Evolutionary conservation across 1,140 invertebrate species (phyloP), one percentile per base, ranked within the genome.

Genomic region (fruit fly (Drosophila melanogaster)): DNA sequence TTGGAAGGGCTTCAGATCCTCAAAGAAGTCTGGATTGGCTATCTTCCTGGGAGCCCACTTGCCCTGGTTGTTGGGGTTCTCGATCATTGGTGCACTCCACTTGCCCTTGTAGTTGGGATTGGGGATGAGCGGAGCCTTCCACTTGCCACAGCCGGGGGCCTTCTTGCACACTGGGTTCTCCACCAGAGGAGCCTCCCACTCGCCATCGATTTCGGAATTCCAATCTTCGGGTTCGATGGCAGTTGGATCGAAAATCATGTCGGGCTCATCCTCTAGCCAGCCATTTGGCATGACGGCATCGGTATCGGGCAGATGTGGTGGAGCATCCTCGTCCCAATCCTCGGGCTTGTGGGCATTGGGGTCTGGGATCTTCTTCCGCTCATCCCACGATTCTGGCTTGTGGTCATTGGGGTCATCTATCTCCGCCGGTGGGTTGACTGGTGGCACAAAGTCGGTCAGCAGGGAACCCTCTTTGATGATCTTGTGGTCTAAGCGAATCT

Each of bases 121-220:
- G 65, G 96, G 95, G 41, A 99, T 96, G 75, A 96, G 93, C 14
- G 97, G 96, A 47, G 96, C 93, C 76, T 95, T 95, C 96, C 98
- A 99, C 59, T 94, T 93, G 2, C 99, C 99, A 94, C 99, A 99
- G 4, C 99, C 98, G 4, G 96, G 94, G 10, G 95, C 96, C 69
- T 95, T 94, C 77, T 94, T 94, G 92, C 98, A 99, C n/a, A 94
- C 94, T 0, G 98, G 97, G 93, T 99, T 99, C 65, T 95, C 94
- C 33, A 99, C 95, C 54, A 98, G 93, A 0, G 98, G 97, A 17
- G 99, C 95, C 93, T 99, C 99, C 98, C 98, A 99, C 92, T 97
- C 96, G 0, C 99, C 99, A 93, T 99, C 99, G 96, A 99, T 99
- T 75, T 99, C 98, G 49, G 96, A 95, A 93, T 99, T 98, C 98